These are phyloP conservation scores for Caenorhabditis zanzibari DNA, from an alignment of 2,888 invertebrate genomes.

Conservation along the genomic window DNA sequence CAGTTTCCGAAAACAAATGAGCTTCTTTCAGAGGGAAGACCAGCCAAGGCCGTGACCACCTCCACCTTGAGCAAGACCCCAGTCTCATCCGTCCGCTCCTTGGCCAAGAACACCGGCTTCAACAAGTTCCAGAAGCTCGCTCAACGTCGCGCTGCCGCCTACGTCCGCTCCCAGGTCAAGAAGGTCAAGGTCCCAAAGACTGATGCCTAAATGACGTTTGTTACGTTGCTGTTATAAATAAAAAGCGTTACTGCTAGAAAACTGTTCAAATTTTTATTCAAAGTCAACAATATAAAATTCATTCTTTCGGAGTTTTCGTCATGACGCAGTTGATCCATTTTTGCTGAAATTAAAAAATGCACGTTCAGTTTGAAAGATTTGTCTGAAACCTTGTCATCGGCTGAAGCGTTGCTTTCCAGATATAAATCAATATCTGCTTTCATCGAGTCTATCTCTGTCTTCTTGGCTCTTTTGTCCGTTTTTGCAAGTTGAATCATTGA, in stretches of 20 bases:
- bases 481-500: slow-evolving; percentile 55
- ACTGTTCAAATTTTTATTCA: slow-evolving; percentile 2
- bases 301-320: slow-evolving; percentile 19
- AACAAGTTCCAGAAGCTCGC: slow-evolving; percentile 71
- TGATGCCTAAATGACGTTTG: slow-evolving; percentile 68
- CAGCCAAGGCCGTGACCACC: slow-evolving; percentile 69
- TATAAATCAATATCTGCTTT: slow-evolving; percentile 60
- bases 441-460: slow-evolving; percentile 59
- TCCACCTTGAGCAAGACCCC: slow-evolving; percentile 69
- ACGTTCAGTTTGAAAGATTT: neutral
- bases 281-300: neutral
- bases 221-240: slow-evolving; percentile 63
- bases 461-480: slow-evolving; percentile 45
- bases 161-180: slow-evolving; percentile 73
- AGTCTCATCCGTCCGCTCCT: slow-evolving; percentile 64
- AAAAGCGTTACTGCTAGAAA: slow-evolving; percentile 46
- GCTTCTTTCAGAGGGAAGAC: slow-evolving; percentile 60
- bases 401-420: slow-evolving; percentile 44
- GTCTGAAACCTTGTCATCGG: slow-evolving; percentile 44
- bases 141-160: slow-evolving; percentile 74
- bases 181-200: slow-evolving; percentile 71
- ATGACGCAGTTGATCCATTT: slow-evolving; percentile 54
- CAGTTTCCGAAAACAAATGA: neutral
- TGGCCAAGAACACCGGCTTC: slow-evolving; percentile 72
- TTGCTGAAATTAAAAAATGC: slow-evolving; percentile 20